Evolutionary conservation across 2,797 vertebrate genomes (phyloP).

Genomic region (Onychomys arenicola): DNA sequence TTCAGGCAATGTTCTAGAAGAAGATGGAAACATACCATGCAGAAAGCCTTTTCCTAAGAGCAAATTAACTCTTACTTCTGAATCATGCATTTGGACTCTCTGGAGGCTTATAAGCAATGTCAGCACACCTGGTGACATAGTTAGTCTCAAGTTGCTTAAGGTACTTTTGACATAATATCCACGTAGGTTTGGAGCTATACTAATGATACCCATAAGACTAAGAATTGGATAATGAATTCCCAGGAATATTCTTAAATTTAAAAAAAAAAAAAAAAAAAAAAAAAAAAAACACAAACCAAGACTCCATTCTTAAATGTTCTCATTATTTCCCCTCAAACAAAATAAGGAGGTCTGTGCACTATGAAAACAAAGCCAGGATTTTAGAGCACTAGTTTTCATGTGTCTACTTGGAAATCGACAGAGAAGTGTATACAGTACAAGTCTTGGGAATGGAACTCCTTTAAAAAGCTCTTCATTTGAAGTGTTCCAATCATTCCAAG

Average conservation of each 20-base stretch:
- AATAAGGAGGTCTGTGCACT: background rate
- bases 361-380: conserved; percentile 33
- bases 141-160: background rate
- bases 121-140: background rate
- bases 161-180: background rate
- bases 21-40: background rate
- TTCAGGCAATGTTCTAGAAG: background rate
- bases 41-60: background rate
- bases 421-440: background rate
- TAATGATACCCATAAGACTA: background rate
- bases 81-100: conserved; percentile 33
- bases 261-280: background rate
- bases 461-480: conserved; percentile 34
- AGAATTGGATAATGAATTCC: background rate
- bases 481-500: conserved; percentile 8
- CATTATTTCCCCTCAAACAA: background rate
- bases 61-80: conserved; percentile 39
- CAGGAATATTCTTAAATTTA: background rate
- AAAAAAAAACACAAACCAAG: background rate
- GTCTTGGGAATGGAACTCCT: background rate
- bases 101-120: background rate
- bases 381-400: background rate
- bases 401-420: background rate
- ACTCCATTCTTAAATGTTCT: background rate
- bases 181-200: background rate